These are phyloP conservation scores for Spodoptera picta DNA, from an alignment of 2,888 invertebrate genomes.

Conservation along the genomic window DNA sequence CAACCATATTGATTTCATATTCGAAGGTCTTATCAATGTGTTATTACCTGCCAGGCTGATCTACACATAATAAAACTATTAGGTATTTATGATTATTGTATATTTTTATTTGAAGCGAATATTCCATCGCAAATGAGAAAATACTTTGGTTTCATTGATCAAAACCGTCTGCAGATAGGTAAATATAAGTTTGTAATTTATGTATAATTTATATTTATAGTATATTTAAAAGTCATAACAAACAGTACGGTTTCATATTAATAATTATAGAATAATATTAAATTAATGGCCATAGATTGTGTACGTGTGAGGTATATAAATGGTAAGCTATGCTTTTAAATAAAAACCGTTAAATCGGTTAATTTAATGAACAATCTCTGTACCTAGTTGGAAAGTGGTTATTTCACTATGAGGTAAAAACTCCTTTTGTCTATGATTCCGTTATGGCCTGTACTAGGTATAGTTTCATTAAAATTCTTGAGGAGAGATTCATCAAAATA, in stretches of 20 bases:
- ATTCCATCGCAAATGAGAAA: constrained; percentile 23
- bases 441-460: neutral
- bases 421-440: constrained; percentile 2
- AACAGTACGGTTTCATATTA: constrained; percentile 36
- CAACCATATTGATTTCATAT: constrained; percentile 10
- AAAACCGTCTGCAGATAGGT: constrained; percentile 32
- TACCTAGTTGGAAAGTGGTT: neutral
- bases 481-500: too few species aligned
- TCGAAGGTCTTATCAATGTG: constrained; percentile 40
- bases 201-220: constrained; percentile 13
- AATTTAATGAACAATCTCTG: constrained; percentile 1
- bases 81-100: constrained; percentile 25
- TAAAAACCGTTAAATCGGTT: constrained; percentile 5
- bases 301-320: constrained; percentile 50
- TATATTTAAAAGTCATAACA: constrained; percentile 40
- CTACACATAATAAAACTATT: constrained; percentile 28
- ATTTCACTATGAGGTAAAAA: neutral
- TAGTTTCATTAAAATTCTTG: too few species aligned
- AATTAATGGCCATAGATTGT: constrained; percentile 61
- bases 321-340: constrained; percentile 17
- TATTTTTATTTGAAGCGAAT: constrained; percentile 24
- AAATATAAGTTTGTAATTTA: constrained; percentile 19
- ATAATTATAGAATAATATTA: constrained; percentile 37
- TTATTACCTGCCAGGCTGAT: constrained; percentile 40
- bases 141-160: constrained; percentile 22